These are phyloP conservation scores for Probaryconus sp. DNA, from an alignment of 1,140 invertebrate genomes.

Conservation along the genomic window DNA sequence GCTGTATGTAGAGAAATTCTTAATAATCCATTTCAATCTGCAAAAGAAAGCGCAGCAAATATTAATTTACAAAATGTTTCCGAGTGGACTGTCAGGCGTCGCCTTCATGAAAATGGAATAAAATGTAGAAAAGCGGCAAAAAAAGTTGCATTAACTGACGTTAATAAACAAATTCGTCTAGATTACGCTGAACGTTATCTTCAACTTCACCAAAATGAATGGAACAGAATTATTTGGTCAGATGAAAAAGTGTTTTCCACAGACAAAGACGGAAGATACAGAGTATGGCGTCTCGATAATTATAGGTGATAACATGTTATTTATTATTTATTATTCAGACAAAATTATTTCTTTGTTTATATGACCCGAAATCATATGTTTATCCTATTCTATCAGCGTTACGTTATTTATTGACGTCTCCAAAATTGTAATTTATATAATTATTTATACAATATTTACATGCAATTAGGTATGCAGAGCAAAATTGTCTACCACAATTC, in stretches of 20 bases:
- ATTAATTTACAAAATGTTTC: slow-evolving; percentile 1
- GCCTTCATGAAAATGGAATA: background rate
- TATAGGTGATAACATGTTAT: too few relatives aligned
- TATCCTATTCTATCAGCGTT: too few relatives aligned
- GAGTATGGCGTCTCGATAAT: slow-evolving; percentile 6
- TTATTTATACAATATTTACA: too few relatives aligned
- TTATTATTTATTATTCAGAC: too few relatives aligned
- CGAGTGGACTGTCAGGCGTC: background rate
- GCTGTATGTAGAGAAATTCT: background rate
- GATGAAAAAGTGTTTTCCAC: slow-evolving; percentile 35
- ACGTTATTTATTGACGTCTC: too few relatives aligned
- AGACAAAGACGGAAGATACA: background rate
- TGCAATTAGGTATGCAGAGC: background rate
- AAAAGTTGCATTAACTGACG: background rate
- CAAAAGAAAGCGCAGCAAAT: background rate
- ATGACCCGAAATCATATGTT: too few relatives aligned
- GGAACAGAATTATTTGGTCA: slow-evolving; percentile 1
- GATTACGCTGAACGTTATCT: background rate
- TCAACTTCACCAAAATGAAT: background rate
- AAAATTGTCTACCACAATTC: background rate
- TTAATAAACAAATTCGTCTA: background rate
- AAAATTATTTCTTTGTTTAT: too few relatives aligned
- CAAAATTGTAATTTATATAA: too few relatives aligned
- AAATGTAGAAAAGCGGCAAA: background rate
- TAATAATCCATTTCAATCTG: background rate